These are phyloP conservation scores for Anoura caudifer DNA, from an alignment of 2,113 vertebrate genomes.

Conservation along the genomic window DNA sequence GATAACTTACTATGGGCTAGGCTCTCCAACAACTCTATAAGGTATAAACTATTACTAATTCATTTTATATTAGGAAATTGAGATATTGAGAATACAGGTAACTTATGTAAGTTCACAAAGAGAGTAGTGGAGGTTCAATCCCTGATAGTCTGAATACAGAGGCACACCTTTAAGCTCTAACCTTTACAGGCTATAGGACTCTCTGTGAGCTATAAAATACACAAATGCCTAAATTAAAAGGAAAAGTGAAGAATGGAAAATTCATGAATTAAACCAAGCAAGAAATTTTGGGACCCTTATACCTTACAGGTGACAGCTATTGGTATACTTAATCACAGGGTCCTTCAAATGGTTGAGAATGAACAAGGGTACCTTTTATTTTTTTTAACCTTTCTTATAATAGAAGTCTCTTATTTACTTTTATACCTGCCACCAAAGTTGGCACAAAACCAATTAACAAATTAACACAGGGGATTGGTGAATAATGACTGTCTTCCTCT, in stretches of 20 bases:
- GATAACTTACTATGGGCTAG: neutral
- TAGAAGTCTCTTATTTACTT: neutral
- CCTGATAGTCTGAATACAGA: neutral
- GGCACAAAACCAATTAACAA: neutral
- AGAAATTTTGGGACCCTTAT: neutral
- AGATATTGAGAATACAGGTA: neutral
- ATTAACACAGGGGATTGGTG: neutral
- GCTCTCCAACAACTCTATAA: neutral
- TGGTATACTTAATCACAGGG: no score
- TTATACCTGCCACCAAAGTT: neutral
- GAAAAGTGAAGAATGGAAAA: neutral
- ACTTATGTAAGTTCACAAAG: neutral
- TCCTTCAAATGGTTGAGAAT: neutral
- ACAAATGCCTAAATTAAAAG: neutral
- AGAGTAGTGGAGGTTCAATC: neutral
- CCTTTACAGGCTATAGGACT: neutral
- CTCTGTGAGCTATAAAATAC: neutral
- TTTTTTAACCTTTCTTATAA: neutral
- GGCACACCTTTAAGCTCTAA: neutral
- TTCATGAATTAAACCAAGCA: neutral
- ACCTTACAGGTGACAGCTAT: neutral
- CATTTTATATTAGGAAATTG: neutral
- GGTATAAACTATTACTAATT: neutral
- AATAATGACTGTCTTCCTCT: neutral
- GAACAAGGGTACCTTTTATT: neutral